Evolutionary conservation across 2,888 invertebrate genomes (phyloP), one percentile per base, ranked within the genome.

Genomic region (Volucella zonaria): DNA sequence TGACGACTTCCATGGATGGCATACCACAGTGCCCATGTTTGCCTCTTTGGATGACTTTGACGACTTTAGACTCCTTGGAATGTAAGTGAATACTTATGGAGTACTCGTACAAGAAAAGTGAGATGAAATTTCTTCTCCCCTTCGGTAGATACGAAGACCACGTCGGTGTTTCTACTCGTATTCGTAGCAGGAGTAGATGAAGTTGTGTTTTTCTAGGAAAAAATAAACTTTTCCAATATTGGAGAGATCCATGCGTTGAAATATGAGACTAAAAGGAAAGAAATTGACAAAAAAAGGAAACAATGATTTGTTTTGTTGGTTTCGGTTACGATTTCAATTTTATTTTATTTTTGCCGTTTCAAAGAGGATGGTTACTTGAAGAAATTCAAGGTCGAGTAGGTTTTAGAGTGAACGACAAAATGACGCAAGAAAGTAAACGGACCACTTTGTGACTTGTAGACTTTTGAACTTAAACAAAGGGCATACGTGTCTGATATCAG

Each of bases 11-110:
- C 76, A 64, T 6, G 87, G 87, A 83, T 88, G 88, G 47, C 88
- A 88, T 31, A 88, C 87, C 23, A 87, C 87, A 8, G 88, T 88
- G 45, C 87, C 88, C 88, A 88, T 88, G 62, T 58, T 71, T 56
- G 31, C 4, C 49, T 67, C 54, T 56, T 73, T 47, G 23, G 47
- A 11, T 58, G 74, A 59, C 59, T 74, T 64, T 77, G n/a, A 31
- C 31, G 2, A 31, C 6, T 31, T 31, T 31, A 31, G 31, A 40
- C 40, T 47, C 12, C 59, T 62, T 82, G 62, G 18, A 86, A 86
- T 74, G 77, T 64, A 54, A 31, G 68, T n/a, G 70, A 71, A 70
- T 52, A 61, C 59, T 51, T 61, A 61, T 59, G 38, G 23, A 71
- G 47, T 31, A 31, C 31, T 31, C 31, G 31, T 31, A 2, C 1